A percentile compares a stretch with the other conserved stretches of the same genome.
Conservation (phyloP, 2,888 invertebrate species). For the Drosophila mulleri region DNA sequence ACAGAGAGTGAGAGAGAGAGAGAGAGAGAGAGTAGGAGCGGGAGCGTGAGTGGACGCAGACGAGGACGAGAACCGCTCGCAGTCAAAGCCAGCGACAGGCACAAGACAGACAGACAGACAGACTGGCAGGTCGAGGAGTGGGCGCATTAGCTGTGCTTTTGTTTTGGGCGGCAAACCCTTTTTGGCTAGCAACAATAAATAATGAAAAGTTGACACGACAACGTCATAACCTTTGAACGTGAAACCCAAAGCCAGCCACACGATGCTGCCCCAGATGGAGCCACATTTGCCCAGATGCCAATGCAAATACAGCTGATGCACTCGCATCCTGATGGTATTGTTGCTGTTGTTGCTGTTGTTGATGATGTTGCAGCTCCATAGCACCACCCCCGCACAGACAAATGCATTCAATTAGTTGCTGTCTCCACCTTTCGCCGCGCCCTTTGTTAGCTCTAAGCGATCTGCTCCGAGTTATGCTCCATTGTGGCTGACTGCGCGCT, state of each 20-base stretch:
- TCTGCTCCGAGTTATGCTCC: conserved; percentile 37
- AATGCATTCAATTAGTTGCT: conserved; percentile 66
- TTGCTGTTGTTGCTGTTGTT: not conserved
- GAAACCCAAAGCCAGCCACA: conserved; percentile 55
- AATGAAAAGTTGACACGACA: conserved; percentile 84
- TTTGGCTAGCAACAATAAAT: conserved; percentile 79
- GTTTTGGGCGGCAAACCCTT: conserved; percentile 80
- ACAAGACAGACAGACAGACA: conserved; percentile 1
- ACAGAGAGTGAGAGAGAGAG: not conserved
- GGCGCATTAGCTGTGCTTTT: conserved; percentile 73
- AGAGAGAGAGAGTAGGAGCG: not conserved
- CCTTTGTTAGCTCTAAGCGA: conserved; percentile 8
- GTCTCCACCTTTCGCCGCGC: conserved; percentile 13
- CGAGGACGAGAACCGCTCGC: conserved; percentile 34
- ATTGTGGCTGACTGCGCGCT: conserved; percentile 42
- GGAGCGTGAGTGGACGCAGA: not conserved
- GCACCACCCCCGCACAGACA: conserved; percentile 25
- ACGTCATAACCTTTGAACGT: conserved; percentile 85
- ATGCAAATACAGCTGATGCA: conserved; percentile 32
- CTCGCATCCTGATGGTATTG: conserved; percentile 22
- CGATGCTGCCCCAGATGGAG: conserved; percentile 15
- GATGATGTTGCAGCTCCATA: conserved; percentile 24
- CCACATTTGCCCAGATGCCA: conserved; percentile 17
- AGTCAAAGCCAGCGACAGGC: conserved; percentile 52
- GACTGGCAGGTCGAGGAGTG: conserved; percentile 57